Base-by-base conservation (phyloP, 2,113 vertebrate genomes). In the Tapirus terrestris region DNA sequence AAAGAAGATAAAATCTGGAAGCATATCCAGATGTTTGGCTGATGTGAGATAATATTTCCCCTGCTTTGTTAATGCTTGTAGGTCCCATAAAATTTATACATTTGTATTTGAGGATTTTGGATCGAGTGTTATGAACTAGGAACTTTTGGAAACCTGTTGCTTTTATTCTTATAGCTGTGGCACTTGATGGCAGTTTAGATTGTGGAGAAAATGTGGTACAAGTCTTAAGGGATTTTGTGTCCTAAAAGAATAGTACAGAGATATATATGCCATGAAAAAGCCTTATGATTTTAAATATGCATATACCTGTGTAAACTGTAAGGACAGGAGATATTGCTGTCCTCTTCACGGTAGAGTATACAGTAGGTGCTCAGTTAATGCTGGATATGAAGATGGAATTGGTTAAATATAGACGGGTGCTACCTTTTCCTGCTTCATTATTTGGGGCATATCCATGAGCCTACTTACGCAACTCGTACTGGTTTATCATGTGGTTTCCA, bases 151-250 rank as follows among this genome's bases (percentile, higher is more conserved):
- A 84, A 72, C 8, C 27, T 33, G 10, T 58, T 82, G 67, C 36
- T 88, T 94, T 81, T 39, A 60, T 94, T 48, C 48, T 97, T 75
- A 29, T 39, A 82, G 53, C 61, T 95, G 67, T 63, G 96, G 16
- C 72, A 43, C 27, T 91, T 86, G 39, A 72, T 77, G 68, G 60
- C 58, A 90, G 1, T 97, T 86, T 73, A 70, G 76, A 91, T 58
- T 48, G 2, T 36, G 58, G 31, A 77, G 60, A 84, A 76, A 73
- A 82, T 58, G 10, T 56, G 60, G 8, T 61, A 36, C 20, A 72
- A 16, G 45, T 93, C 20, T 86, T 45, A 36, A 36, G 60, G 60
- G 60, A 29, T 94, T 70, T 79, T 95, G 7, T 76, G 18, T 87
- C 31, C 31, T 85, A 29, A 72, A 88, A 82, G 29, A 75, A 84